Evolutionary conservation across 2,888 invertebrate species (phyloP).

Genomic region (Sussaba pulchella): DNA sequence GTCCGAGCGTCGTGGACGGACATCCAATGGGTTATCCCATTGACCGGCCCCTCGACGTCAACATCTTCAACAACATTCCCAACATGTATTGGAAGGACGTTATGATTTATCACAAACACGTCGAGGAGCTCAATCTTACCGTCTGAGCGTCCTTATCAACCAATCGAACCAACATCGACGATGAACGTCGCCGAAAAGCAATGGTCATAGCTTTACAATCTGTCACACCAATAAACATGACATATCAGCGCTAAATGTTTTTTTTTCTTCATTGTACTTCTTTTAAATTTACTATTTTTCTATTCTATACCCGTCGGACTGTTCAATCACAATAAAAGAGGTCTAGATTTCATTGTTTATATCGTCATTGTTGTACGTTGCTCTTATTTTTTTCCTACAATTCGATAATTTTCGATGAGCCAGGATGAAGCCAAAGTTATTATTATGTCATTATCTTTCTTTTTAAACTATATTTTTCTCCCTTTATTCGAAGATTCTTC

Average conservation of each 20-base stretch:
- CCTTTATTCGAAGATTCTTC: too few species aligned
- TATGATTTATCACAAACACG: conserved; percentile 78
- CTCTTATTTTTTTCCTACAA: neutral
- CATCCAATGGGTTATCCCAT: conserved; percentile 86
- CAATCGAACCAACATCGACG: too few species aligned
- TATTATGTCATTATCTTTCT: too few species aligned
- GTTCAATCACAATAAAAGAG: conserved; percentile 1
- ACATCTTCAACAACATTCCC: conserved; percentile 67
- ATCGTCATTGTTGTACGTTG: neutral
- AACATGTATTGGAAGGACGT: conserved; percentile 78
- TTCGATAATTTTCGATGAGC: too few species aligned
- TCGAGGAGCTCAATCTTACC: conserved; percentile 74
- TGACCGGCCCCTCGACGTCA: conserved; percentile 84
- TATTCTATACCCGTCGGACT: neutral
- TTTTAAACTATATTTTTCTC: too few species aligned
- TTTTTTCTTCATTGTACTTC: neutral
- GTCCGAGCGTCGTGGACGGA: conserved; percentile 77
- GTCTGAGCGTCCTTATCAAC: conserved; percentile 48
- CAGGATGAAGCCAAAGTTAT: too few species aligned
- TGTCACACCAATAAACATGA: too few species aligned
- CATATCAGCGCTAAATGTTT: too few species aligned
- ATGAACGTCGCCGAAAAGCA: conserved; percentile 3
- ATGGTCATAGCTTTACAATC: conserved; percentile 11
- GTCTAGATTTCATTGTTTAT: neutral
- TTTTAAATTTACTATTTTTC: neutral